Evolutionary conservation across 1,140 invertebrate genomes (phyloP), one percentile per base, ranked within the genome.

Genomic region (Papilio machaon): DNA sequence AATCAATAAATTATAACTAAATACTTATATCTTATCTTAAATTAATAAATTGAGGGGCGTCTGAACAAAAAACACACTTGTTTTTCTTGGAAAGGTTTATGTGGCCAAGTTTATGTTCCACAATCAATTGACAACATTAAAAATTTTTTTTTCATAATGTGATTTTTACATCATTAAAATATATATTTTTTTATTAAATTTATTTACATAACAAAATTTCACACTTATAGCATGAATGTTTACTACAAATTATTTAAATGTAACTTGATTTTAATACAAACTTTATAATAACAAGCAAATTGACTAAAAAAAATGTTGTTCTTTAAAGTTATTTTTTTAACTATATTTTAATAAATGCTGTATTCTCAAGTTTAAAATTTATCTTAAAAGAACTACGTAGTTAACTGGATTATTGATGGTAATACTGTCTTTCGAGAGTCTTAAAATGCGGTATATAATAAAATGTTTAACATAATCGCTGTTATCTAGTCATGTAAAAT

Each of bases 371-470:
- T 58, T 58, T n/a, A n/a, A n/a, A 58, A 1, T 54, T 58, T 58
- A 8, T 58, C 17, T 58, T 58, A 58, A n/a, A n/a, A 19, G 7
- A 58, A 58, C 17, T 58, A 58, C 17, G 17, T 17, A 17, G 10
- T 49, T 49, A 58, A 58, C 17, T 58, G 17, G 54, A 58, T 58
- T n/a, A 7, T 58, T n/a, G 17, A 58, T n/a, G 17, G 7, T 58
- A 58, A 58, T 58, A 58, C 54, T 58, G 54, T 58, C 54, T 58
- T 58, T 58, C 17, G 54, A 58, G 54, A n/a, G 54, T 58, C n/a
- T 58, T 58, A 2, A 58, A n/a, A 58, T 19, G 52, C 52, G 17
- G 17, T n/a, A 8, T 58, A n/a, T 8, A 43, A n/a, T 0, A 30
- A 1, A 58, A 58, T 58, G n/a, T 8, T n/a, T n/a, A 19, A 17